These are phyloP conservation scores for Lasiurus borealis DNA, from an alignment of 2,113 vertebrate species.

Conservation along the genomic window DNA sequence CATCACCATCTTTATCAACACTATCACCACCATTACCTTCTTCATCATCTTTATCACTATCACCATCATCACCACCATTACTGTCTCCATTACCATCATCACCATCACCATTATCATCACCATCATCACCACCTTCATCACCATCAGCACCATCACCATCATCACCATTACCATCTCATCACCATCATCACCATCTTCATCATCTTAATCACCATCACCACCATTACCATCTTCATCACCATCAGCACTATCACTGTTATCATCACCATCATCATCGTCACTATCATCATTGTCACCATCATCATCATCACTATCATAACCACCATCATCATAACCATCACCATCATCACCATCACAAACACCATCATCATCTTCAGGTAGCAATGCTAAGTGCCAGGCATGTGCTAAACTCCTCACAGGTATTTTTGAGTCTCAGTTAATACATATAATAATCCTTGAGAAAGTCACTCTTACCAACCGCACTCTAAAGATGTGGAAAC, in stretches of 20 bases:
- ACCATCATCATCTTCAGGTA: rapidly evolving
- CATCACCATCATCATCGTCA: rapidly evolving
- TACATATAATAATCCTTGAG: neutral
- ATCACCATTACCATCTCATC: rapidly evolving
- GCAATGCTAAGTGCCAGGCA: neutral
- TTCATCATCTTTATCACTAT: rapidly evolving
- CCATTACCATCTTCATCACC: rapidly evolving
- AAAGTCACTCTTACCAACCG: neutral
- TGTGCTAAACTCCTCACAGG: neutral
- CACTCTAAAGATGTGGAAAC: neutral
- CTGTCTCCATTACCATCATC: rapidly evolving
- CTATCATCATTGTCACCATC: rapidly evolving
- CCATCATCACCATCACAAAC: rapidly evolving
- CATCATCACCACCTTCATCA: rapidly evolving
- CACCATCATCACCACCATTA: rapidly evolving
- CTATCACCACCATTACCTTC: rapidly evolving
- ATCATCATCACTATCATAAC: rapidly evolving
- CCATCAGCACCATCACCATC: rapidly evolving
- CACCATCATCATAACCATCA: rapidly evolving
- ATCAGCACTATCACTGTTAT: rapidly evolving
- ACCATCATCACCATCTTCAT: rapidly evolving
- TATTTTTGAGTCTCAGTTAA: rapidly evolving
- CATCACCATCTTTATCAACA: rapidly evolving
- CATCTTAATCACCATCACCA: rapidly evolving
- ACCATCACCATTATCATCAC: rapidly evolving